Evolutionary conservation across 2,113 vertebrate genomes (phyloP).

Genomic region (Lanius ludovicianus): DNA sequence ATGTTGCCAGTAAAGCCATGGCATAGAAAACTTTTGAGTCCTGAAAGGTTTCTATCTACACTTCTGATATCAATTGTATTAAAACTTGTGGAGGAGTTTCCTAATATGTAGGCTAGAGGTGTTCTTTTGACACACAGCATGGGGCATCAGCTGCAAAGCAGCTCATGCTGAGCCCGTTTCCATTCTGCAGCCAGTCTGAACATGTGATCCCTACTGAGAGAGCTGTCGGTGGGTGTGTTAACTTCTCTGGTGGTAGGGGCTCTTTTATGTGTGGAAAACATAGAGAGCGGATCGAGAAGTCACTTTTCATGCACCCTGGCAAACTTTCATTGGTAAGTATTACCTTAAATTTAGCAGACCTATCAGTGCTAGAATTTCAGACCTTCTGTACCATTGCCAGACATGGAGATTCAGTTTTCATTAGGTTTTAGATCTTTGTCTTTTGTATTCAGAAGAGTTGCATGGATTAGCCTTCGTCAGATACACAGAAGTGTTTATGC

Average conservation of each 20-base stretch:
- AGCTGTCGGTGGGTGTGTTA: accelerated
- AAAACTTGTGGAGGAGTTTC: background rate
- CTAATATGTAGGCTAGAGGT: background rate
- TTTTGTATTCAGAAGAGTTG: background rate
- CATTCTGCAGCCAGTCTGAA: background rate
- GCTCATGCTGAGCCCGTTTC: background rate
- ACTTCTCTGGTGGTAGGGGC: background rate
- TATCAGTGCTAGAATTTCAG: background rate
- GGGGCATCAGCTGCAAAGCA: background rate
- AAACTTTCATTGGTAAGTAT: background rate
- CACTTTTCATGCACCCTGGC: background rate
- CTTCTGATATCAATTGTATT: background rate
- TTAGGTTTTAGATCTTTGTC: background rate
- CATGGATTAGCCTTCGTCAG: background rate
- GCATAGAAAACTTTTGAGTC: background rate
- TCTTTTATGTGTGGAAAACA: background rate
- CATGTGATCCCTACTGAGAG: background rate
- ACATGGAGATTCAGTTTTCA: background rate
- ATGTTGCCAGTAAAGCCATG: background rate
- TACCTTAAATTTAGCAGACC: background rate
- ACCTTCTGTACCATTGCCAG: background rate
- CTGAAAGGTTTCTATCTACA: background rate
- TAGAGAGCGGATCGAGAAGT: background rate
- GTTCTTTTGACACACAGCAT: background rate
- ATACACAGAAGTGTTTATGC: background rate